phyloP scores from a whole-genome alignment of 2,888 invertebrate species.

The Beris chalybata region DNA sequence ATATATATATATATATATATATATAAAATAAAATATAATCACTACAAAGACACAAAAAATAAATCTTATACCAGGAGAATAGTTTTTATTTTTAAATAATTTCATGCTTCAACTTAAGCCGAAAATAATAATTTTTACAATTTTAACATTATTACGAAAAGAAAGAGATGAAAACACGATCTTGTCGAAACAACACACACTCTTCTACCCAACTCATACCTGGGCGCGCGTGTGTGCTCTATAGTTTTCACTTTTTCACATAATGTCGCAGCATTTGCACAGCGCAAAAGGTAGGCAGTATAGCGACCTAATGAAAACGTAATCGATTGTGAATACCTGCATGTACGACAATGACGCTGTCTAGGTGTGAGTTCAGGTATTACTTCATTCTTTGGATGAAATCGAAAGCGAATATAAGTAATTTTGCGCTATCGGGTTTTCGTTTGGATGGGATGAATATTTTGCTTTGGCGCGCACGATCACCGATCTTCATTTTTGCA shows the following conservation, averaged over 20 bases:
- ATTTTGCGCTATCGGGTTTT: constrained; percentile 15
- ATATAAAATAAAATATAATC: no score
- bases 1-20: no score
- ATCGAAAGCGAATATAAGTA: constrained; percentile 37
- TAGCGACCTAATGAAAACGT: constrained; percentile 14
- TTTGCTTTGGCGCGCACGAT: constrained; percentile 3
- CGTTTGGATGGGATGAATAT: constrained; percentile 3
- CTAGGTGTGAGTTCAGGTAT: constrained; percentile 28
- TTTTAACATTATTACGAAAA: no score
- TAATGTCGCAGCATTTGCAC: constrained; percentile 7
- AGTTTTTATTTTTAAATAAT: no score
- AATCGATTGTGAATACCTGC: constrained; percentile 24
- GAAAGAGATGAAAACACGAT: no score
- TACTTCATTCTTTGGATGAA: constrained; percentile 37
- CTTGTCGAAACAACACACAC: no score
- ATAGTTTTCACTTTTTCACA: constrained; percentile 18
- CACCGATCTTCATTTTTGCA: constrained; percentile 5
- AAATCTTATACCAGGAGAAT: no score
- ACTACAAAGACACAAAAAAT: no score
- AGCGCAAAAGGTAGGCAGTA: constrained; percentile 7
- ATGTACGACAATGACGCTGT: constrained; percentile 7
- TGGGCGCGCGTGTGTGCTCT: not conserved
- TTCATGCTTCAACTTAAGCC: no score
- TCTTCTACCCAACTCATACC: no score
- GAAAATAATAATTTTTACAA: no score